Base-by-base conservation (phyloP, 92 coral and sea anemone species). In the Epizoanthus ramosus region DNA sequence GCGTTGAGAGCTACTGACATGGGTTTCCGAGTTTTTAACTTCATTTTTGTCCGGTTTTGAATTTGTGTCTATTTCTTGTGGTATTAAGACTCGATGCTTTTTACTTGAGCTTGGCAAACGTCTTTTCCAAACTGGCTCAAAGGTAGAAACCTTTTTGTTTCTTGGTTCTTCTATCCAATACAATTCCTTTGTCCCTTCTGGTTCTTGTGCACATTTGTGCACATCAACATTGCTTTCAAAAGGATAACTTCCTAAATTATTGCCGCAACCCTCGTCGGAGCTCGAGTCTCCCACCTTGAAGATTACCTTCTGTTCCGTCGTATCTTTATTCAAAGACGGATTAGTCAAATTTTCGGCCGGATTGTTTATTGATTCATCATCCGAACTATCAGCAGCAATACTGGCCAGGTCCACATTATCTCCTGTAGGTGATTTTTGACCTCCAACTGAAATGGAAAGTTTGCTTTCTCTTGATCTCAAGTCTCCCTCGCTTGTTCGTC, bases 401-500 rank as follows among this genome's bases (percentile, higher is more conserved):
- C n/a, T 37, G 17, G 21, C 28, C 50, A 39, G 31, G 57, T 71
- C 21, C 33, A 41, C 6, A 39, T 6, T 43, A 6, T 71, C 19
- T 69, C 16, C 75, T 43, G n/a, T 18, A 3, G 54, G 58, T 18
- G 21, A 41, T 35, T 41, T 33, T 37, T 13, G 23, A 71, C 17
- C 57, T 45, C 50, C 75, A 8, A 22, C 28, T 19, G 75, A 71
- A 17, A 8, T 19, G 31, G 75, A 71, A 22, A 16, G 75, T 54
- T 21, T 71, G 15, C 50, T 71, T 9, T 71, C 75, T 45, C 50
- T 71, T 15, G 57, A 47, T 47, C 19, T 71, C 75, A 71, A 14
- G 22, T 71, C 75, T 45, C 75, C 75, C 18, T 71, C 75, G 57
- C 75, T 71, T 71, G 75, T 71, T 71, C 58, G 21, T 43, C 75